Evolutionary conservation across 2,113 vertebrate species (phyloP), one percentile per base, ranked within the genome.

Genomic region (Oryzias melastigma): DNA sequence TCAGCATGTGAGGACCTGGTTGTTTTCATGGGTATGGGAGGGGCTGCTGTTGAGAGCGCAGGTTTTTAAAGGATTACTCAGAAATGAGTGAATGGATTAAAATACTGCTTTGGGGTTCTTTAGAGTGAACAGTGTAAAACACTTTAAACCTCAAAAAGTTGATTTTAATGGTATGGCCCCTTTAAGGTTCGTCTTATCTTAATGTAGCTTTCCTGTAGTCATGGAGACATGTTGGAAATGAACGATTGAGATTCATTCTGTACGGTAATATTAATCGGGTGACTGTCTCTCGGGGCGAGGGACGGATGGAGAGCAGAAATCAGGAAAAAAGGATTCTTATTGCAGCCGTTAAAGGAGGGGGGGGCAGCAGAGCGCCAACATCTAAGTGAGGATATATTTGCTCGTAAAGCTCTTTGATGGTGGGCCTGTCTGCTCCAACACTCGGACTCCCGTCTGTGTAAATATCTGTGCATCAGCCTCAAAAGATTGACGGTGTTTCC

Each of bases 341-440:
- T 85, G 82, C 82, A 77, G 83, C 71, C 82, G 74, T 90, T 84
- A 86, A 88, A 83, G 81, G 88, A 85, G 86, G 73, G 68, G 50
- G 81, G 88, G 86, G 87, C 85, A 86, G 53, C 66, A 78, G 76
- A 58, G 78, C 62, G 58, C 48, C 65, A 58, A 82, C 84, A 81
- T 77, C 77, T 60, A 77, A 88, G 78, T 82, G 77, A 85, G 81
- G 88, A 87, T 84, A 82, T 84, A 83, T 88, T 82, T 79, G 80
- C 78, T 87, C 80, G 63, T 90, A 91, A 90, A 90, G 78, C 63
- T 66, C 84, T 85, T 84, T 89, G 85, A 91, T 76, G 88, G 89
- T 89, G 89, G 89, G 86, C 87, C 77, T 71, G 82, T 87, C 84
- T 4, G 49, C 75, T 78, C 58, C 71, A 77, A 59, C 65, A 66